Percentiles rank a stretch among this genome's conserved stretches.
These are phyloP conservation scores for Speoplatyrhinus poulsoni DNA, from an alignment of 2,113 vertebrate genomes.

Conservation along the genomic window DNA sequence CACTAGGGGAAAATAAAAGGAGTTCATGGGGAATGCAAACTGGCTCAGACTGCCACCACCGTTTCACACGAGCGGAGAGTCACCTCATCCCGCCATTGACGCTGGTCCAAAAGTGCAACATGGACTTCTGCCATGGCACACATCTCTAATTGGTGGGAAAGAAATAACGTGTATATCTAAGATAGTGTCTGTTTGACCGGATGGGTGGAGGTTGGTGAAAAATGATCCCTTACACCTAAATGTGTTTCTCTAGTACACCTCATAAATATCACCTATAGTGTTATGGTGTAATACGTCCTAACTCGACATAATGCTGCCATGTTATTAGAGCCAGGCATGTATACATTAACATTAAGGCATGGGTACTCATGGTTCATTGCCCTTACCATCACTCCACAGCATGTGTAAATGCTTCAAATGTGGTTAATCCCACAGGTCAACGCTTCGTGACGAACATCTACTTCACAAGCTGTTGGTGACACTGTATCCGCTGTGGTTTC, in stretches of 20 bases:
- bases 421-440: conserved; percentile 52
- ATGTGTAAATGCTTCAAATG: conserved; percentile 20
- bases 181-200: no score
- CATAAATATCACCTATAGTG: no score
- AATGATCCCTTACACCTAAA: no score
- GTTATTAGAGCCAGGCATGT: no score
- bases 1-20: conserved; percentile 61
- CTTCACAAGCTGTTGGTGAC: conserved; percentile 52
- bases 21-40: conserved; percentile 61
- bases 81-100: conserved; percentile 58
- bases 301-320: no score
- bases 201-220: no score
- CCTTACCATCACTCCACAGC: neutral
- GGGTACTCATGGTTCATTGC: no score
- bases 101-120: conserved; percentile 64
- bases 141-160: conserved; percentile 54
- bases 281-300: no score
- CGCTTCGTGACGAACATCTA: conserved; percentile 67
- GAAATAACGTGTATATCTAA: conserved; percentile 33
- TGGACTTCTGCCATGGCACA: conserved; percentile 46
- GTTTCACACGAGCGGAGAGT: conserved; percentile 69
- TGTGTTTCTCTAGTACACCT: no score
- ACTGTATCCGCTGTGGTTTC: conserved; percentile 33
- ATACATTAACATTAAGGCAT: no score
- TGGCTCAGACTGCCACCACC: conserved; percentile 58